phyloP scores from a whole-genome alignment of 2,797 vertebrate species.

The Myotis findleyi region DNA sequence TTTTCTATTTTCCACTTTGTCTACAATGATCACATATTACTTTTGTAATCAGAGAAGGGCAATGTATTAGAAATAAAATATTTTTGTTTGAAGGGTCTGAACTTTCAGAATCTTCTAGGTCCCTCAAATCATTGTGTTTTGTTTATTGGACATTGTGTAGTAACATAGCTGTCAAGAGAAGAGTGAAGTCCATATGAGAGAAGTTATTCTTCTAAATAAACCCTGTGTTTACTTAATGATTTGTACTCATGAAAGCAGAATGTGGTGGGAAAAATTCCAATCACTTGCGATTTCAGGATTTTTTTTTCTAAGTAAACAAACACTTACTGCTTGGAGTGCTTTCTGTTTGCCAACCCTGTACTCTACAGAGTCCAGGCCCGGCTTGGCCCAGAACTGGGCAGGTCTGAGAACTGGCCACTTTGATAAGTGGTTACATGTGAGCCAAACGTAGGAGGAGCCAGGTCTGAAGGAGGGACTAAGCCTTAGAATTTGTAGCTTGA shows the following conservation, averaged over 20 bases:
- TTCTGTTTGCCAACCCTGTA: constrained; percentile 17
- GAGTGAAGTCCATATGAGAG: neutral
- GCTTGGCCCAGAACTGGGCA: neutral
- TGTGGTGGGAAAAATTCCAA: constrained; percentile 18
- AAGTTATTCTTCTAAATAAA: neutral
- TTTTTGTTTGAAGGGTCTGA: neutral
- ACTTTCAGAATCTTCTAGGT: neutral
- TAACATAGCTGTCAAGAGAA: neutral
- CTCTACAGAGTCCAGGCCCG: neutral
- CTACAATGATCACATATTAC: neutral
- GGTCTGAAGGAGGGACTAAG: neutral
- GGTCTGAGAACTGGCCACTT: neutral
- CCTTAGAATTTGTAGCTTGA: neutral
- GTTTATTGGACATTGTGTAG: neutral
- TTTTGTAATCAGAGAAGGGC: constrained; percentile 22
- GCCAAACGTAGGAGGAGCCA: neutral
- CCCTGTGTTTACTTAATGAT: constrained; percentile 41
- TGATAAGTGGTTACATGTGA: neutral
- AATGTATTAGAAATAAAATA: neutral
- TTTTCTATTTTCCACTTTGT: neutral
- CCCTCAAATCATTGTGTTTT: neutral
- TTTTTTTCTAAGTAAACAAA: constrained; percentile 52
- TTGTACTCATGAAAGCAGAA: constrained; percentile 24
- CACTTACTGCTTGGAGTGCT: constrained; percentile 16
- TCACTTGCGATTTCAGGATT: constrained; percentile 5